Percentiles rank a stretch among this genome's conserved stretches.
phyloP scores from a whole-genome alignment of 1,140 invertebrate genomes.

The Cardiocondyla obscurior region DNA sequence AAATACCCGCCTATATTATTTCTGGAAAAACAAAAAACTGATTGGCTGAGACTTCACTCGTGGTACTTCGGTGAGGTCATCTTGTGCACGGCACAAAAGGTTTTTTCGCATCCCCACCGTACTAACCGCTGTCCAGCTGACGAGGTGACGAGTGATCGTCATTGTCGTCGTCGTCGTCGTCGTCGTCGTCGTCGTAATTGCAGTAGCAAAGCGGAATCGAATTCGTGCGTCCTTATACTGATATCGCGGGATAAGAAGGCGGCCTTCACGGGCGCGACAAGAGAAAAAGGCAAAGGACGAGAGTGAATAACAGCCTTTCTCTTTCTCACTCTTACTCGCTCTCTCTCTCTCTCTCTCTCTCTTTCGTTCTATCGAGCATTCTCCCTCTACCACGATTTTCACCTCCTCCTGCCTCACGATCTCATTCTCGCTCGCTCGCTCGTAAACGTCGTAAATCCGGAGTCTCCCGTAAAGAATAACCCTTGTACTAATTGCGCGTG shows the following conservation, averaged over 20 bases:
- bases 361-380: neutral
- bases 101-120: slow-evolving; percentile 19
- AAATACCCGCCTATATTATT: slow-evolving; percentile 14
- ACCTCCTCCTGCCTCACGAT: too few relatives aligned
- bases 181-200: neutral
- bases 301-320: slow-evolving; percentile 17
- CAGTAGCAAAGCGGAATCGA: neutral
- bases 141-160: slow-evolving; percentile 24
- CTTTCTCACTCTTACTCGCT: neutral
- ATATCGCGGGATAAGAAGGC: neutral
- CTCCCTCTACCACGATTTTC: neutral
- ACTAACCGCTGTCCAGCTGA: slow-evolving; percentile 23
- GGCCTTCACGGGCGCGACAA: slow-evolving; percentile 21
- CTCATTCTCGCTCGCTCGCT: neutral
- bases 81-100: neutral
- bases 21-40: neutral
- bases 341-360: neutral
- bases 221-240: neutral
- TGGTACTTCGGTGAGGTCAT: slow-evolving; percentile 23
- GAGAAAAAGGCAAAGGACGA: slow-evolving; percentile 34
- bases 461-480: neutral
- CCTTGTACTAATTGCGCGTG: neutral
- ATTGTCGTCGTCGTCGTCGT: neutral
- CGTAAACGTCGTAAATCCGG: slow-evolving; percentile 10
- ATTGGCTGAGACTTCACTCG: neutral